These are phyloP conservation scores for Cynaeus angustus DNA, from an alignment of 2,888 invertebrate species.

Conservation along the genomic window DNA sequence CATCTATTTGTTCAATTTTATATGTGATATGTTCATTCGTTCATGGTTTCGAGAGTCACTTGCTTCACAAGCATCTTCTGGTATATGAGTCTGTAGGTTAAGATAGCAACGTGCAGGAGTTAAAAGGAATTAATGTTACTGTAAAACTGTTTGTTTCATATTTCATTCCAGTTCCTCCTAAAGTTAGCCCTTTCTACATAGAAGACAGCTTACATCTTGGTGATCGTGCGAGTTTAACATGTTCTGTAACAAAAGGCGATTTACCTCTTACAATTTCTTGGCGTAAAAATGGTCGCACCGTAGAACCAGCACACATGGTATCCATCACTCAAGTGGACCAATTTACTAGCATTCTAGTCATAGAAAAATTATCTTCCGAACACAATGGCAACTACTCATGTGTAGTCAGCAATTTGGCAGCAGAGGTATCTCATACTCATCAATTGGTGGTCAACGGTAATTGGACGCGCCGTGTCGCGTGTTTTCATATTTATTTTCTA, in stretches of 20 bases:
- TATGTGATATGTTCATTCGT: too few relatives aligned
- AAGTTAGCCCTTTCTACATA: constrained; percentile 83
- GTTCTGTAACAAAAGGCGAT: constrained; percentile 85
- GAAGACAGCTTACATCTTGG: constrained; percentile 82
- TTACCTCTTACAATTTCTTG: constrained; percentile 83
- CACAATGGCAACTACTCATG: constrained; percentile 87
- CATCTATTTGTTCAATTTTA: too few relatives aligned
- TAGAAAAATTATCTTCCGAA: constrained; percentile 83
- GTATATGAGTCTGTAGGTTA: too few relatives aligned
- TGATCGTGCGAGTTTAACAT: constrained; percentile 83
- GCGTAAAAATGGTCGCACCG: constrained; percentile 82
- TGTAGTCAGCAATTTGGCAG: constrained; percentile 82
- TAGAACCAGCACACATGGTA: constrained; percentile 77
- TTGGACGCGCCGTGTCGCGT: constrained; percentile 70
- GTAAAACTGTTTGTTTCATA: constrained; percentile 44
- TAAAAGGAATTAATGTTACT: background rate
- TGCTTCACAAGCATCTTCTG: too few relatives aligned
- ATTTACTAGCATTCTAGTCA: constrained; percentile 85
- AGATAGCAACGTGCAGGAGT: background rate
- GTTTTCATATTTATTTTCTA: constrained; percentile 71
- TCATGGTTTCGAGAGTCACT: too few relatives aligned
- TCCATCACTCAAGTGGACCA: constrained; percentile 83
- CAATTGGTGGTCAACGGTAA: constrained; percentile 87
- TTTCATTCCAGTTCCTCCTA: constrained; percentile 81
- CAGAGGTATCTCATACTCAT: constrained; percentile 83